Base-by-base conservation (phyloP, 2,888 invertebrate genomes). In the Cosmia trapezina region DNA sequence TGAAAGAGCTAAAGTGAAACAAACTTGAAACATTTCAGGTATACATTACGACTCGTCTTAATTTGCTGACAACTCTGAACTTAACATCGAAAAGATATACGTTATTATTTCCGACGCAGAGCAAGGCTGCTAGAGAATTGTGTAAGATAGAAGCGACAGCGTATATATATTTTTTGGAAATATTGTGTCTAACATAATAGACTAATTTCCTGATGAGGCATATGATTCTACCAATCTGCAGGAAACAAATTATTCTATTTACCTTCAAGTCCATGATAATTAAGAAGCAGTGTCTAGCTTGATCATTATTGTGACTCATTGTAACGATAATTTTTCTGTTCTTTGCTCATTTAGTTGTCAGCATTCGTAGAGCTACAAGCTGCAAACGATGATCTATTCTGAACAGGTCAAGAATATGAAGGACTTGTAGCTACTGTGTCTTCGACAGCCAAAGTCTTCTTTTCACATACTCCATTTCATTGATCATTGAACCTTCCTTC, bases 61-160 rank as follows among this genome's bases (percentile, higher is more conserved):
- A 86, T 86, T 85, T 79, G 81, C 70, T 76, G 83, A 83, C 83
- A 80, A 78, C 75, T 83, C 67, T 22, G 82, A 85, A 85, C 78
- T 83, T 81, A 83, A 70, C 83, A 81, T 86, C 68, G 73, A 85
- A 86, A 83, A 85, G 83, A 81, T 86, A 83, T 76, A 85, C 79
- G 77, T 83, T 86, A 85, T 86, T 85, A 86, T 85, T 85, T 78
- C 71, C 76, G 76, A 81, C 85, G 12, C 69, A 60, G 77, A 69
- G 59, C 22, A 37, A 59, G 64, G 65, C 75, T 69, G 63, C n/a
- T 28, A 22, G 9, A 11, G 37, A 0, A 22, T 7, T 41, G 70
- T 49, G 12, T n/a, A 71, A 68, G 22, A 4, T n/a, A 9, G 4
- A 53, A 61, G 71, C 65, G 28, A 14, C 4, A 47, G 77, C 76